A percentile compares a stretch with the other conserved stretches of the same genome.
Conservation (phyloP, 1,140 invertebrate genomes). For the Zaprionus davidi region DNA sequence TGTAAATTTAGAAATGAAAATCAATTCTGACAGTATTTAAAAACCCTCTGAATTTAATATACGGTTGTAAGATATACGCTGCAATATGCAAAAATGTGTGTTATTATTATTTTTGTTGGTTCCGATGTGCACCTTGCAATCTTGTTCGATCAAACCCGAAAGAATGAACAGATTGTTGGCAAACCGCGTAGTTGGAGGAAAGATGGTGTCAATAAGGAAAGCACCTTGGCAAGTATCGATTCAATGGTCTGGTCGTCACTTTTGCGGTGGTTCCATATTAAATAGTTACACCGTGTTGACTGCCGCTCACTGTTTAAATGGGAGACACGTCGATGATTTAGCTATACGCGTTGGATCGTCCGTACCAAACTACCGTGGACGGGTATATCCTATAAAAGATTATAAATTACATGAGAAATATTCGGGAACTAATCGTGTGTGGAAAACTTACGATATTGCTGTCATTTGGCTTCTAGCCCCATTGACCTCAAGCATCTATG, state of each 20-base stretch:
- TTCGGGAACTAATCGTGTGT: background rate
- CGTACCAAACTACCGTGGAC: background rate
- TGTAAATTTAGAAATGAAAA: too few relatives aligned
- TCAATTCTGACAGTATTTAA: too few relatives aligned
- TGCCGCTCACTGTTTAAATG: background rate
- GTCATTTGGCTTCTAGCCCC: background rate
- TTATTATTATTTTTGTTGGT: background rate
- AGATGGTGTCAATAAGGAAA: background rate
- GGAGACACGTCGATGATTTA: background rate
- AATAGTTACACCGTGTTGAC: conserved; percentile 15
- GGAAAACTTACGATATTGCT: background rate
- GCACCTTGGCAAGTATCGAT: conserved; percentile 18
- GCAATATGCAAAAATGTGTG: background rate
- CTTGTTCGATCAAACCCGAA: too few relatives aligned
- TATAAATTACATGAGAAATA: background rate
- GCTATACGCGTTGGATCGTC: background rate
- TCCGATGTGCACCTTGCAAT: too few relatives aligned
- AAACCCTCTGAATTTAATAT: background rate
- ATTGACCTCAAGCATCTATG: background rate
- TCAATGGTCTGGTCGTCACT: background rate
- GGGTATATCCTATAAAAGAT: background rate
- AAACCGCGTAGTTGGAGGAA: conserved; percentile 10
- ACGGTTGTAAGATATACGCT: background rate
- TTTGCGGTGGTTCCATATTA: conserved; percentile 29
- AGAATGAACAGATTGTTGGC: background rate